Base-by-base conservation (phyloP, 2,797 vertebrate genomes). In the Sandelia bainsii region DNA sequence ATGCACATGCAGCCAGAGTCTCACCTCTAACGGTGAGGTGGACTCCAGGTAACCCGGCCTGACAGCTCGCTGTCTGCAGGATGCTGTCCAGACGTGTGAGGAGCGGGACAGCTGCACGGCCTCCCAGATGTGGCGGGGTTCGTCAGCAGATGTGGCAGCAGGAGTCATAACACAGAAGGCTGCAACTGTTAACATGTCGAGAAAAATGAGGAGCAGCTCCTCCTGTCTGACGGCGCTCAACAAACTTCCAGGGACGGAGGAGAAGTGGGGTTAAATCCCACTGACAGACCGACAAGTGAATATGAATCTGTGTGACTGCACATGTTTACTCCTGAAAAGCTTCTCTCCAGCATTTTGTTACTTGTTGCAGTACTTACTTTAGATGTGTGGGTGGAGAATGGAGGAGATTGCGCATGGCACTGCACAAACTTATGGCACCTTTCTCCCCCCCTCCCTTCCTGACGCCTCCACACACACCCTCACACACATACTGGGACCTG, bases 381-480 rank as follows among this genome's bases (percentile, higher is more conserved):
- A 61, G 68, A 23, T 70, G 89, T 78, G 92, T 92, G 91, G 91
- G 92, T 68, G 92, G 83, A 63, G 70, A 89, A 81, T 70, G 72
- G 90, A 92, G 79, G 79, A 84, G 83, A 84, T 86, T 85, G 84
- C 66, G 40, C 89, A 90, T 84, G 86, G 87, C 87, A 89, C 76
- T 46, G 46, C 77, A 86, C 88, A 92, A 93, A 93, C 91, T 92
- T 90, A 92, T 88, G 88, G 84, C 85, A 85, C 87, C 80, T 82
- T 37, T 48, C 52, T 8, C 63, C 70, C 64, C 29, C 71, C 58
- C 40, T 37, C 46, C 34, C 64, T 72, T 87, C 76, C 73, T 72
- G 77, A 88, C 90, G 83, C 88, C 93, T 92, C 82, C 89, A 72
- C 88, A 77, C 80, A 79, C 84, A 77, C 83, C 53, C 82, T 7